Conservation (phyloP, 2,888 invertebrate genomes). For the Drosophila formosana region DNA sequence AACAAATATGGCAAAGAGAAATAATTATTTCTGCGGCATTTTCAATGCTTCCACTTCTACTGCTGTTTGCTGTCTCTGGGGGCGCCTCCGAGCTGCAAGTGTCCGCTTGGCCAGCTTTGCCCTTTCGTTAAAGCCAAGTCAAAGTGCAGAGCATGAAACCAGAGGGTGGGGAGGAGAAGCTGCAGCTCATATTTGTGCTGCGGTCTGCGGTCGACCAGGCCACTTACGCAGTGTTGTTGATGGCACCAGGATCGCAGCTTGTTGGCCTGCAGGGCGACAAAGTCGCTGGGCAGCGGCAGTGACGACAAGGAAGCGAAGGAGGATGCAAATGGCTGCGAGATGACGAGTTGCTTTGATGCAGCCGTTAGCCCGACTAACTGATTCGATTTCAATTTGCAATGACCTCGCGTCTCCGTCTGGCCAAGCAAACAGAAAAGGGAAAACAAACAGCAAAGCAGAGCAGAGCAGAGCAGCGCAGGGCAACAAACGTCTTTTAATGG, state of each 20-base stretch:
- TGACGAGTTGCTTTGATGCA: conserved; percentile 36
- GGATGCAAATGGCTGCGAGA: conserved; percentile 13
- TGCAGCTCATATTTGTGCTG: conserved; percentile 51
- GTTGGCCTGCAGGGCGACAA: conserved; percentile 48
- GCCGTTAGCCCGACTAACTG: conserved; percentile 62
- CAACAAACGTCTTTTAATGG: conserved; percentile 80
- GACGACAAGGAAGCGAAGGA: conserved; percentile 13
- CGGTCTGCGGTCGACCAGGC: conserved; percentile 71
- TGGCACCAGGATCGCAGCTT: conserved; percentile 13
- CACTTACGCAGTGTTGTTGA: conserved; percentile 68
- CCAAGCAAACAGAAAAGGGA: conserved; percentile 11
- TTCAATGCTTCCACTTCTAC: conserved; percentile 36
- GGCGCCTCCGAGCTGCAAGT: conserved; percentile 37
- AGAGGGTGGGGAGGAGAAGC: not conserved
- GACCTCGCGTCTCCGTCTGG: conserved; percentile 36
- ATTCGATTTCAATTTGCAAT: conserved; percentile 79
- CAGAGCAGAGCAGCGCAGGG: conserved; percentile 30
- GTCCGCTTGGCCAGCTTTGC: conserved; percentile 53
- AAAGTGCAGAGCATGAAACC: conserved; percentile 49
- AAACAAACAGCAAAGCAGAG: conserved; percentile 6
- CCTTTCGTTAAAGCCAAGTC: conserved; percentile 59
- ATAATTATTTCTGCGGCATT: conserved; percentile 78
- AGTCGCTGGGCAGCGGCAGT: conserved; percentile 2
- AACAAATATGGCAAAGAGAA: conserved; percentile 73
- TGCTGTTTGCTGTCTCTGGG: conserved; percentile 53